Evolutionary conservation across 2,888 invertebrate species (phyloP).

Genomic region (Aethes cnicana): DNA sequence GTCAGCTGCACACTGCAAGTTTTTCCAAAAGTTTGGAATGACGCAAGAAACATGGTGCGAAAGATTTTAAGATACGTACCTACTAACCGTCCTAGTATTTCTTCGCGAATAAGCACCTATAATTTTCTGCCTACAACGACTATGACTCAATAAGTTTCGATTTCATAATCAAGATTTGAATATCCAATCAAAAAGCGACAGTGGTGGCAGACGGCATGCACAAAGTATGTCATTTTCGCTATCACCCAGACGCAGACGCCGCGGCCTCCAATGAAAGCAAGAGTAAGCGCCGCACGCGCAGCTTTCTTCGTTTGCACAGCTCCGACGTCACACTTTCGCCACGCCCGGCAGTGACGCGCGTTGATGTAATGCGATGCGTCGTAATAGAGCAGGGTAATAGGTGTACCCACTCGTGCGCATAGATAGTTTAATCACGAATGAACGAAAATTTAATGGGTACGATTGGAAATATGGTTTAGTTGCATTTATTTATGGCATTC

Average conservation of each 20-base stretch:
- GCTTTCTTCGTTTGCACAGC: slow-evolving; percentile 75
- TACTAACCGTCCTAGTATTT: no score
- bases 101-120: slow-evolving; percentile 7
- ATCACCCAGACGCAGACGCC: slow-evolving; percentile 74
- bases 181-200: slow-evolving; percentile 73
- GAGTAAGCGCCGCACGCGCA: slow-evolving; percentile 73
- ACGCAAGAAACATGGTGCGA: no score
- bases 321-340: slow-evolving; percentile 77
- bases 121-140: slow-evolving; percentile 24
- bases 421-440: background rate
- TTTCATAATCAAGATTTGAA: slow-evolving; percentile 75
- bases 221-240: slow-evolving; percentile 78
- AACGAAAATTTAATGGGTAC: no score
- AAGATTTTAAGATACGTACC: no score
- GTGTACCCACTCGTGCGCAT: slow-evolving; percentile 36
- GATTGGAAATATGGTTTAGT: background rate
- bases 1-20: no score
- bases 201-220: slow-evolving; percentile 49
- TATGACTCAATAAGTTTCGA: slow-evolving; percentile 70
- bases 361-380: slow-evolving; percentile 65
- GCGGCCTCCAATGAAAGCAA: slow-evolving; percentile 76
- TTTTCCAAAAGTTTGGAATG: slow-evolving; percentile 55
- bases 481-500: background rate
- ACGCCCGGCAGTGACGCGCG: slow-evolving; percentile 59
- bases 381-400: slow-evolving; percentile 57